These are phyloP conservation scores for Arizona elegans DNA, from an alignment of 2,113 vertebrate genomes.

Conservation along the genomic window DNA sequence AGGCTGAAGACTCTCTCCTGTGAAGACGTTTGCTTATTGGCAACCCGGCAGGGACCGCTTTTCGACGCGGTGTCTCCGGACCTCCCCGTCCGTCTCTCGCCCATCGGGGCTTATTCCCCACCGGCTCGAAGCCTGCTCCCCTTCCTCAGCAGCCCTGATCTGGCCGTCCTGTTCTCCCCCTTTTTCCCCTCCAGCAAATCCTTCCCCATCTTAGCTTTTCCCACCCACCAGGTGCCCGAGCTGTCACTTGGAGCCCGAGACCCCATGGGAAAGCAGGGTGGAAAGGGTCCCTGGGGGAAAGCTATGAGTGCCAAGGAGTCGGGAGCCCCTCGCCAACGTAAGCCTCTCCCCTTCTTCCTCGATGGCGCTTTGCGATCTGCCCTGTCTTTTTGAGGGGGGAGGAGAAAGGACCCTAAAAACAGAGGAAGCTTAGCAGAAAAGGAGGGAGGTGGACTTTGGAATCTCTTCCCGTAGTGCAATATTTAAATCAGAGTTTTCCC, in stretches of 20 bases:
- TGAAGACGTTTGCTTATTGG: constrained; percentile 26
- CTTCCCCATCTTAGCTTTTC: constrained; percentile 71
- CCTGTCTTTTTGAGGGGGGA: not conserved
- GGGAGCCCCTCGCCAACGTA: constrained; percentile 64
- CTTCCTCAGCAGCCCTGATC: constrained; percentile 68
- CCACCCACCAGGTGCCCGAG: constrained; percentile 63
- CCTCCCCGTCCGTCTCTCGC: constrained; percentile 80
- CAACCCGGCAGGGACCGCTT: not conserved
- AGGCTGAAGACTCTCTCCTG: constrained; percentile 21
- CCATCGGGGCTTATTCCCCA: constrained; percentile 84
- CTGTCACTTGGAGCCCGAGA: constrained; percentile 16
- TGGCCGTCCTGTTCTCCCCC: constrained; percentile 79
- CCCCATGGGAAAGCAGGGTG: not conserved
- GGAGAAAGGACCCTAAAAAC: not conserved
- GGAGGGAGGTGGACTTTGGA: not conserved
- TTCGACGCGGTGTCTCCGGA: constrained; percentile 52
- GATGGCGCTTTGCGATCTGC: not conserved
- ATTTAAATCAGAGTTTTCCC: not conserved
- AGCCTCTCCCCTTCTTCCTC: constrained; percentile 29
- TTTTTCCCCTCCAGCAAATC: constrained; percentile 85
- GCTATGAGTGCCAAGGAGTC: constrained; percentile 38
- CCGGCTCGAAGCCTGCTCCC: constrained; percentile 73
- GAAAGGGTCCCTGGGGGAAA: not conserved
- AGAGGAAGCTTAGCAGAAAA: not conserved
- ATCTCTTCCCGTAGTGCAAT: not conserved